phyloP scores from a whole-genome alignment of 2,888 invertebrate genomes.

The Drosophila bunnanda region DNA sequence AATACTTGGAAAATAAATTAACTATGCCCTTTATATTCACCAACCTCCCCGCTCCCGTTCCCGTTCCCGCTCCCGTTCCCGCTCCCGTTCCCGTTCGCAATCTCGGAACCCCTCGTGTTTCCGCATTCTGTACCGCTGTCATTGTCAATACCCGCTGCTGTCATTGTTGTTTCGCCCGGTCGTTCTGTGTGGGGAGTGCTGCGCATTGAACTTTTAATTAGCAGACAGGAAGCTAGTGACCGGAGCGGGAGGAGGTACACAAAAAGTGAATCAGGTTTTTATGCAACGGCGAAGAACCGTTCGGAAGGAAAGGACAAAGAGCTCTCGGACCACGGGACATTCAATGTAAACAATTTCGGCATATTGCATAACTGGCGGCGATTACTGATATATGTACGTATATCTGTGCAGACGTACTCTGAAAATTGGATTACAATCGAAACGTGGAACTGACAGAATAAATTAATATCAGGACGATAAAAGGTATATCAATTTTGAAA shows the following conservation, averaged over 20 bases:
- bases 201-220: constrained; percentile 77
- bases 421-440: background rate
- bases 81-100: background rate
- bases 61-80: background rate
- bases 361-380: constrained; percentile 1
- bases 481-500: no score
- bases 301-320: background rate
- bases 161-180: constrained; percentile 46
- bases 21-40: constrained; percentile 50
- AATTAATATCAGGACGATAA: no score
- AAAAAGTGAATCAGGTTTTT: constrained; percentile 42
- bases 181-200: constrained; percentile 61
- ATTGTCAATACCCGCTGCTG: constrained; percentile 33
- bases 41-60: background rate
- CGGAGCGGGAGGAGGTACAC: constrained; percentile 22
- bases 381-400: background rate
- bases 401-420: background rate
- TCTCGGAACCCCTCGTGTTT: constrained; percentile 9
- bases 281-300: background rate
- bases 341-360: background rate
- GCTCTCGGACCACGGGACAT: background rate
- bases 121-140: constrained; percentile 44
- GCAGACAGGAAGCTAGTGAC: constrained; percentile 52
- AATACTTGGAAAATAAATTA: constrained; percentile 59
- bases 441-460: no score